These are phyloP conservation scores for Morone chrysops DNA, from an alignment of 2,113 vertebrate genomes.

Conservation along the genomic window DNA sequence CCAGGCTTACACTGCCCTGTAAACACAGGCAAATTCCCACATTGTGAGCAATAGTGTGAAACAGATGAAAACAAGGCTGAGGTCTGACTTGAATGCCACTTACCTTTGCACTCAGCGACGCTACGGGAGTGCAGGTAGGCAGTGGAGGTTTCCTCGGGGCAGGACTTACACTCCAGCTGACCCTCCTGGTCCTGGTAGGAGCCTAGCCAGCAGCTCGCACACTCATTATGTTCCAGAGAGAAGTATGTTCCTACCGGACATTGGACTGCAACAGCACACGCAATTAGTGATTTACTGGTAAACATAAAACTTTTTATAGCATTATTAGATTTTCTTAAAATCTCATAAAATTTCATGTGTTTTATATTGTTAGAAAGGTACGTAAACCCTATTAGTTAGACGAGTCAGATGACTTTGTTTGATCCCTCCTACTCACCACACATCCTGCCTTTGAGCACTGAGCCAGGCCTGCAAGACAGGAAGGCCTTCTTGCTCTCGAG, in stretches of 20 bases:
- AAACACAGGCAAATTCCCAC: conserved; percentile 33
- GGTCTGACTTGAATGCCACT: background rate
- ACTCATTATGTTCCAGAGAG: conserved; percentile 90
- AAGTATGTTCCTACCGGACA: conserved; percentile 96
- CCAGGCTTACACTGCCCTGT: conserved; percentile 95
- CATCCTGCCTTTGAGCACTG: conserved; percentile 93
- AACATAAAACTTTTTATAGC: background rate
- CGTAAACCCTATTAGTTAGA: background rate
- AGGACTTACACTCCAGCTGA: conserved; percentile 93
- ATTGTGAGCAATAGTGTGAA: background rate
- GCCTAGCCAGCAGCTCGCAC: conserved; percentile 95
- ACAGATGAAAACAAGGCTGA: background rate
- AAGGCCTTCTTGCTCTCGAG: conserved; percentile 91
- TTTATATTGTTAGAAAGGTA: background rate
- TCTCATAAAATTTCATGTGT: background rate
- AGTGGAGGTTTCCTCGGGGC: conserved; percentile 90
- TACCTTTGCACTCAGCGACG: conserved; percentile 93
- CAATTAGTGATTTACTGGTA: conserved; percentile 5
- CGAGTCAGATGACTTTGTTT: background rate
- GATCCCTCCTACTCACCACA: conserved; percentile 88
- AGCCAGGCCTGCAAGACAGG: conserved; percentile 94
- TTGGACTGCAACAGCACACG: conserved; percentile 84
- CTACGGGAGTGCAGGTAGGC: conserved; percentile 95
- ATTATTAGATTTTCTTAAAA: background rate
- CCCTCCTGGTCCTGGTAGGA: conserved; percentile 96